Conservation (phyloP, 2,888 invertebrate species). For the Scrobipalpa atriplicella region DNA sequence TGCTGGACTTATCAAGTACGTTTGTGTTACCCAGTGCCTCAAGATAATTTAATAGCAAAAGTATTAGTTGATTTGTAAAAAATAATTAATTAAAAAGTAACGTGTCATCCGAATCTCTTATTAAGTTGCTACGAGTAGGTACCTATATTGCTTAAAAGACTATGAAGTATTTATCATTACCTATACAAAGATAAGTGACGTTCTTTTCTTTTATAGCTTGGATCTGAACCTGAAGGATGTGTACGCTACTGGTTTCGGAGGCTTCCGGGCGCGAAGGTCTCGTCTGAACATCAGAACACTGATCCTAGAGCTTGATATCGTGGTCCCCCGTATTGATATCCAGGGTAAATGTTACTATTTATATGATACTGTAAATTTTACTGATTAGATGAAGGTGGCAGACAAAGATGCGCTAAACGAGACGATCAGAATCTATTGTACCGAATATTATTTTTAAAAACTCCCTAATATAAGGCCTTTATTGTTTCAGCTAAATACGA, state of each 20-base stretch:
- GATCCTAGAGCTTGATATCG: slow-evolving; percentile 62
- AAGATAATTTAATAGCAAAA: no score
- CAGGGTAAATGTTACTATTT: neutral
- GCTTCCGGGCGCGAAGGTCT: slow-evolving; percentile 59
- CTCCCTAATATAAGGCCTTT: neutral
- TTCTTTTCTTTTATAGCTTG: slow-evolving; percentile 48
- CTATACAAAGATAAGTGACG: neutral
- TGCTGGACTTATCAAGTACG: slow-evolving; percentile 67
- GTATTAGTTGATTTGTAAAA: no score
- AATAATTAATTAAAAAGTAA: no score
- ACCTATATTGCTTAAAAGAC: no score
- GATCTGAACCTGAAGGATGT: slow-evolving; percentile 56
- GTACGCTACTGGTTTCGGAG: slow-evolving; percentile 54
- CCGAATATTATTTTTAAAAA: no score
- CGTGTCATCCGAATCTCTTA: no score
- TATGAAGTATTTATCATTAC: no score
- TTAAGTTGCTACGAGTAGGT: no score
- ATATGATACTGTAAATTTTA: no score
- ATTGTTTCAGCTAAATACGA: slow-evolving; percentile 57
- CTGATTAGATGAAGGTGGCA: no score
- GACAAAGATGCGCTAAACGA: no score
- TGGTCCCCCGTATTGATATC: slow-evolving; percentile 50
- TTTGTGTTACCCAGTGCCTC: neutral
- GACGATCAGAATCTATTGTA: no score
- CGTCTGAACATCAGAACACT: slow-evolving; percentile 46